Conservation (phyloP, 2,113 vertebrate genomes). For the Chiloscyllium plagiosum region DNA sequence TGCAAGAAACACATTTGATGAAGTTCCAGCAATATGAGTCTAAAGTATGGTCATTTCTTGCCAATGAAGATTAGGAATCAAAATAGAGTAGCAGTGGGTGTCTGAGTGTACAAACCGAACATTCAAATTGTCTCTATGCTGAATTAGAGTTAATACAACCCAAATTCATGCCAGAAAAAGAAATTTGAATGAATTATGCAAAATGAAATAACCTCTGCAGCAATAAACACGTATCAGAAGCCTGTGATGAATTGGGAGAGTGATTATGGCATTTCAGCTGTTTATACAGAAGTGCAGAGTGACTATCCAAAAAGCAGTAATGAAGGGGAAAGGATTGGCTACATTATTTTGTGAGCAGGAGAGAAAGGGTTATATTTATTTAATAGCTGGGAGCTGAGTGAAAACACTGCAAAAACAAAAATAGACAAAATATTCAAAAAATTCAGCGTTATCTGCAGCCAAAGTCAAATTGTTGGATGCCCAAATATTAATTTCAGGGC, state of each 20-base stretch:
- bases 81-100: background rate
- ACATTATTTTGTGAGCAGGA: no score
- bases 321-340: no score
- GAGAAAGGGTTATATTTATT: no score
- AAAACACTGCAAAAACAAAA: no score
- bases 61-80: background rate
- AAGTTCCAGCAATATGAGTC: background rate
- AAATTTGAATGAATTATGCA: background rate
- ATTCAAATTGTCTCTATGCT: background rate
- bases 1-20: background rate
- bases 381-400: no score
- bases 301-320: no score
- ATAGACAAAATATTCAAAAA: background rate
- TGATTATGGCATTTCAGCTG: no score
- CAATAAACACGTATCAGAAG: no score
- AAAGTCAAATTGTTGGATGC: background rate
- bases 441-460: background rate
- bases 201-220: background rate
- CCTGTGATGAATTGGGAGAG: no score
- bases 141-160: background rate
- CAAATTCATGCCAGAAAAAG: no score
- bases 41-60: background rate
- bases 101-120: background rate
- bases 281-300: no score
- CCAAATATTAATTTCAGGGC: background rate